phyloP scores from a whole-genome alignment of 2,888 invertebrate species.

The Drosophila silvestris region DNA sequence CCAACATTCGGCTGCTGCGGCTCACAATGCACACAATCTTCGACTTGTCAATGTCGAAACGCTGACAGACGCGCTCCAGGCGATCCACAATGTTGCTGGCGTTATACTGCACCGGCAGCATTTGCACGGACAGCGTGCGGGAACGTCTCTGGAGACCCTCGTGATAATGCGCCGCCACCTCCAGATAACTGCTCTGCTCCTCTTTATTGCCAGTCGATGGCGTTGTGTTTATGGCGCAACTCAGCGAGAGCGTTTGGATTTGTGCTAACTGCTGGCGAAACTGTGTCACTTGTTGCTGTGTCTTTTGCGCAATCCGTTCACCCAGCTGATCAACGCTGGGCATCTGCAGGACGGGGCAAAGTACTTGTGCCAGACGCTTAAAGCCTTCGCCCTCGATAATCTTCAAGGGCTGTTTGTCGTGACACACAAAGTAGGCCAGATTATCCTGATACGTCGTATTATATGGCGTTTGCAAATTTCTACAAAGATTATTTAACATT shows the following conservation, averaged over 20 bases:
- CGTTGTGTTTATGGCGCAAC: conserved; percentile 39
- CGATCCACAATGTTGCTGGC: conserved; percentile 41
- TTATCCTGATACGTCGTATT: conserved; percentile 12
- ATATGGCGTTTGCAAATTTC: conserved; percentile 15
- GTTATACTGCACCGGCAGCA: conserved; percentile 35
- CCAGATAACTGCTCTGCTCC: conserved; percentile 21
- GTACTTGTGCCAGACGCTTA: conserved; percentile 25
- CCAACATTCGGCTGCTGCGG: conserved; percentile 30
- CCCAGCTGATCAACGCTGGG: conserved; percentile 42
- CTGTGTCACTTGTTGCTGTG: conserved; percentile 16
- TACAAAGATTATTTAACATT: conserved; percentile 3
- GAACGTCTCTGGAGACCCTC: conserved; percentile 39
- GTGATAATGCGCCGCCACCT: conserved; percentile 49
- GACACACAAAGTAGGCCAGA: conserved; percentile 58
- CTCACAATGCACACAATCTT: conserved; percentile 53
- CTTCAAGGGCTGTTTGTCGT: conserved; percentile 46
- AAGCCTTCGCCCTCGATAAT: conserved; percentile 55
- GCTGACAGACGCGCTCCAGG: conserved; percentile 45
- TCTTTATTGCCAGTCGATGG: background rate
- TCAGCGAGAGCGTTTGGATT: conserved; percentile 40
- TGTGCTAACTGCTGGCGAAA: conserved; percentile 34
- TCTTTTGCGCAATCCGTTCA: conserved; percentile 32
- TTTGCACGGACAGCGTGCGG: conserved; percentile 36
- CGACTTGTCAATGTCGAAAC: conserved; percentile 54
- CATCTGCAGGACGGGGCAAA: conserved; percentile 36